Percentiles rank a stretch among this genome's conserved stretches.
These are phyloP conservation scores for Bombus waltoni DNA, from an alignment of 1,140 invertebrate species.

Conservation along the genomic window DNA sequence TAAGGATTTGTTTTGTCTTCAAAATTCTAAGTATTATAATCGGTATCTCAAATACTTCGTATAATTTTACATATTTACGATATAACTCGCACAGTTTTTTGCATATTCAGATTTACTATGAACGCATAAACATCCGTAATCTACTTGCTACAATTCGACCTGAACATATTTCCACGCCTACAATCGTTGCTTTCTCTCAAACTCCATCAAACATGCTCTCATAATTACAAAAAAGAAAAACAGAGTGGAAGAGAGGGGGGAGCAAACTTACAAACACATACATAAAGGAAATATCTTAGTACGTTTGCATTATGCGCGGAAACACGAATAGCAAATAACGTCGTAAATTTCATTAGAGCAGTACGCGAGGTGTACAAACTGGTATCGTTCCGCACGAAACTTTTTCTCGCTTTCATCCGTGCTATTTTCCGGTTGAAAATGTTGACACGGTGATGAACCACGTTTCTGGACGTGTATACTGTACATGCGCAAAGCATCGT, in stretches of 20 bases:
- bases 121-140: not conserved
- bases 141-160: not conserved
- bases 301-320: not conserved
- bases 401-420: not conserved
- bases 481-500: not conserved
- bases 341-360: conserved; percentile 9
- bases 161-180: not conserved
- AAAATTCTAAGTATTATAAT: no score
- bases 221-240: not conserved
- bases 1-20: no score
- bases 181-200: not conserved
- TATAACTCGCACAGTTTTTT: not conserved
- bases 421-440: not conserved
- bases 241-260: no score
- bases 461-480: not conserved
- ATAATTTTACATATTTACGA: no score
- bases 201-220: not conserved
- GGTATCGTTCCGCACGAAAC: not conserved
- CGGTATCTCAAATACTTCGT: no score
- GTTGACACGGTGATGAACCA: not conserved
- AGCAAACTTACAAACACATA: no score
- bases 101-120: not conserved
- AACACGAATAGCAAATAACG: not conserved
- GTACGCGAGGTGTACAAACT: not conserved
- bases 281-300: not conserved